phyloP scores from a whole-genome alignment of 1,140 invertebrate genomes.

The Chymomyza costata region DNA sequence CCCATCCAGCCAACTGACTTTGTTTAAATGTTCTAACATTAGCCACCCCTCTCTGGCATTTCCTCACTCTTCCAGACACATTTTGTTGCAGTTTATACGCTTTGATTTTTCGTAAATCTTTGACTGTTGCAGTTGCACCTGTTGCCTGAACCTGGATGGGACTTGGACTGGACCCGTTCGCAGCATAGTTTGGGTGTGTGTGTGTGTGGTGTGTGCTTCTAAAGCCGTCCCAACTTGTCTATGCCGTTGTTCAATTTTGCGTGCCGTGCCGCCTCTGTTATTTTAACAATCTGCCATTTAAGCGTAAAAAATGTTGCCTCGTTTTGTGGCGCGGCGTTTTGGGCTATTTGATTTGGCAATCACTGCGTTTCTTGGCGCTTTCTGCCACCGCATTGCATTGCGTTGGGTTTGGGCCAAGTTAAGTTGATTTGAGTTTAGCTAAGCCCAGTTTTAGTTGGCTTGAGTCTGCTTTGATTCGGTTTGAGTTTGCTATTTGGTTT shows the following conservation, averaged over 20 bases:
- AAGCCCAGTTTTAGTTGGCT: too few species aligned
- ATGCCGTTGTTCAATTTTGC: conserved; percentile 72
- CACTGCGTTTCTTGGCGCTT: conserved; percentile 9
- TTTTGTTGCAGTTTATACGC: conserved; percentile 48
- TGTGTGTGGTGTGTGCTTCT: too few species aligned
- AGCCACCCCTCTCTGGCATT: conserved; percentile 12
- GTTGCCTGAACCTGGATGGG: conserved; percentile 29
- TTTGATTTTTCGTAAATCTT: conserved; percentile 71
- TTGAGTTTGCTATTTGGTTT: too few species aligned
- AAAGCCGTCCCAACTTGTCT: too few species aligned
- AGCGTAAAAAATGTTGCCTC: conserved; percentile 73
- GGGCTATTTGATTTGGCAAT: conserved; percentile 71
- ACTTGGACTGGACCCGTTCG: conserved; percentile 1
- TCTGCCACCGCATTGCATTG: too few species aligned
- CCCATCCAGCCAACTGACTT: neutral
- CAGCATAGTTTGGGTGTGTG: conserved; percentile 4
- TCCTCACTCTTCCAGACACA: conserved; percentile 31
- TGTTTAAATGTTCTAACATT: conserved; percentile 23
- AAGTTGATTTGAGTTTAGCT: too few species aligned
- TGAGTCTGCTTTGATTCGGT: too few species aligned
- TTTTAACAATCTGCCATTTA: conserved; percentile 74
- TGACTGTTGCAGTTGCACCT: conserved; percentile 47
- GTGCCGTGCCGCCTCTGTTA: conserved; percentile 72
- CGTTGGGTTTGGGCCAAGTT: too few species aligned
- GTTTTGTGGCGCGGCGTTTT: conserved; percentile 71